These are phyloP conservation scores for Sebastolobus altivelis DNA, from an alignment of 2,797 vertebrate species.

Conservation along the genomic window DNA sequence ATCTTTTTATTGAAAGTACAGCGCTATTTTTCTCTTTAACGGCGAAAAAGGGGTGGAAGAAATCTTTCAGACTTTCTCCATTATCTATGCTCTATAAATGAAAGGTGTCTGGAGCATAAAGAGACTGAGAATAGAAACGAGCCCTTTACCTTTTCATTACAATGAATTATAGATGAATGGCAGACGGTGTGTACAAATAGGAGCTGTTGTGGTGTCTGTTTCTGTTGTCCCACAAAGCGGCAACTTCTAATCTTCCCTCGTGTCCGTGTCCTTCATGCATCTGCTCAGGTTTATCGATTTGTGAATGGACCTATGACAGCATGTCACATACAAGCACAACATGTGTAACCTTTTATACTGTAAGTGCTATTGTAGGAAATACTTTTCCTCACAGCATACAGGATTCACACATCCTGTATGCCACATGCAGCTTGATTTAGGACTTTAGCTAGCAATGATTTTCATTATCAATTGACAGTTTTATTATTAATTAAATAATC, in stretches of 20 bases:
- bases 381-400: neutral
- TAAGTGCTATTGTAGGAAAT: neutral
- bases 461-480: no score
- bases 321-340: neutral
- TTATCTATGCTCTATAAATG: constrained; percentile 15
- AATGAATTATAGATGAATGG: constrained; percentile 29
- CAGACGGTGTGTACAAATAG: neutral
- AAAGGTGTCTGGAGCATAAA: constrained; percentile 8
- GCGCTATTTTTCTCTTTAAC: neutral
- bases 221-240: neutral
- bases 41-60: neutral
- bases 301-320: neutral
- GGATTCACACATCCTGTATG: neutral
- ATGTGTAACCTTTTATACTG: neutral
- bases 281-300: neutral
- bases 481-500: no score
- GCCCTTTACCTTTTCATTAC: constrained; percentile 26
- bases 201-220: neutral
- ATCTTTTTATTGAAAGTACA: neutral
- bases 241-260: neutral
- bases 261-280: neutral
- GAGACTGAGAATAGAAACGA: neutral
- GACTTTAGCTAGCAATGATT: neutral
- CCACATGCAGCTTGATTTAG: neutral
- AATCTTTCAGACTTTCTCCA: constrained; percentile 6